Conservation (phyloP, 2,113 vertebrate genomes). For the Laterallus jamaicensis region DNA sequence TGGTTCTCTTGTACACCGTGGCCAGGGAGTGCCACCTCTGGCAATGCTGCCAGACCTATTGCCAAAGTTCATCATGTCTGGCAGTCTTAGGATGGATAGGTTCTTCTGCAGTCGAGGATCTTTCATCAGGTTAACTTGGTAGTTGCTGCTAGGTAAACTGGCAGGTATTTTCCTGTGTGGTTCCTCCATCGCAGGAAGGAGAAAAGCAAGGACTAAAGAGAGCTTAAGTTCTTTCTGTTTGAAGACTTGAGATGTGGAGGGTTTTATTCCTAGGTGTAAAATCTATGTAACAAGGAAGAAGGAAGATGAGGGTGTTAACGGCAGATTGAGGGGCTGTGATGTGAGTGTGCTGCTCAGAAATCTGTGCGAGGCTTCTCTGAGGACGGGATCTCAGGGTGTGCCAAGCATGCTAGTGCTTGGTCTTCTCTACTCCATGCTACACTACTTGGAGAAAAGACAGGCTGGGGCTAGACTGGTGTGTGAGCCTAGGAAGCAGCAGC, state of each 20-base stretch:
- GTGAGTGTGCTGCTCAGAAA: background rate
- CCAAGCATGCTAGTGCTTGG: background rate
- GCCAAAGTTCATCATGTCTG: background rate
- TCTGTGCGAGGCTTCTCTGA: background rate
- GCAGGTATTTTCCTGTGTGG: background rate
- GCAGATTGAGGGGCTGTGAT: background rate
- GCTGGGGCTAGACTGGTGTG: background rate
- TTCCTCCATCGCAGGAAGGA: background rate
- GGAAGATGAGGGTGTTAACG: background rate
- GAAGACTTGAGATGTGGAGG: background rate
- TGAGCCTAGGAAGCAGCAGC: background rate
- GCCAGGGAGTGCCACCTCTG: background rate
- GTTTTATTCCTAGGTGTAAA: background rate
- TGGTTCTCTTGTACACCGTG: background rate
- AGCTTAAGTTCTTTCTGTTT: background rate
- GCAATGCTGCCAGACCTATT: background rate
- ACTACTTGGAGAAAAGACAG: background rate
- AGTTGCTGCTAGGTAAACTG: background rate
- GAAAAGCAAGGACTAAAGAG: background rate
- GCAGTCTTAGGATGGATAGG: background rate
- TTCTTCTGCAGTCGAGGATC: background rate
- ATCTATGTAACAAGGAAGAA: background rate
- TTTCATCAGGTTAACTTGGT: background rate
- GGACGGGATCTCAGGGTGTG: accelerated
- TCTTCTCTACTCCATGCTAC: background rate